Percentiles rank a stretch among this genome's conserved stretches.
phyloP scores from a whole-genome alignment of 2,113 vertebrate genomes.

The Hydrochoerus hydrochaeris region DNA sequence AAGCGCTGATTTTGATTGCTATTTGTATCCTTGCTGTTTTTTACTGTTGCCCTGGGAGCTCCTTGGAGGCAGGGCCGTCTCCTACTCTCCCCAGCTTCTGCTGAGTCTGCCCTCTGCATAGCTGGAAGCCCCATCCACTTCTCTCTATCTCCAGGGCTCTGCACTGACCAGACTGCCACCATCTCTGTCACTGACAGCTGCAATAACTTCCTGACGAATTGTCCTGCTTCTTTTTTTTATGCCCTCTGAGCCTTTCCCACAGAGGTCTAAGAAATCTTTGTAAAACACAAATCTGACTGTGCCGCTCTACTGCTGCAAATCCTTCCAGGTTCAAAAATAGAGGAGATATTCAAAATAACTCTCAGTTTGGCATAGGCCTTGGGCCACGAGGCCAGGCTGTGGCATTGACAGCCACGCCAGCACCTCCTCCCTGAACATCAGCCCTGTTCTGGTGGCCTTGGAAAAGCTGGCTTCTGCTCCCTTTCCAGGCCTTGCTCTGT shows the following conservation, averaged over 20 bases:
- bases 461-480: not conserved
- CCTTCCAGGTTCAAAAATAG: conserved; percentile 2
- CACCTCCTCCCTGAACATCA: not conserved
- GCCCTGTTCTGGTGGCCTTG: not conserved
- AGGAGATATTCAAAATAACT: conserved; percentile 15
- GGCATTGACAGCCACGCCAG: not conserved
- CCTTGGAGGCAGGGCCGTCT: not conserved
- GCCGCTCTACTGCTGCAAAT: not conserved
- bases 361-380: not conserved
- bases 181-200: not conserved
- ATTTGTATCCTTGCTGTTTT: not conserved
- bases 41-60: not conserved
- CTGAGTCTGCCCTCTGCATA: not conserved
- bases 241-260: not conserved
- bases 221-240: not conserved
- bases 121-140: not conserved
- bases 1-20: not conserved
- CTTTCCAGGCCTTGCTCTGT: not conserved
- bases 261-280: not conserved
- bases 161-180: not conserved
- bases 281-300: conserved; percentile 29
- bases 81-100: not conserved
- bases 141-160: not conserved
- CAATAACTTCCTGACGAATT: not conserved
- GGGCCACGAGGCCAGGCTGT: not conserved